A percentile compares a stretch with the other conserved stretches of the same genome.
These are phyloP conservation scores for Anastrepha obliqua DNA, from an alignment of 1,140 invertebrate species.

Conservation along the genomic window DNA sequence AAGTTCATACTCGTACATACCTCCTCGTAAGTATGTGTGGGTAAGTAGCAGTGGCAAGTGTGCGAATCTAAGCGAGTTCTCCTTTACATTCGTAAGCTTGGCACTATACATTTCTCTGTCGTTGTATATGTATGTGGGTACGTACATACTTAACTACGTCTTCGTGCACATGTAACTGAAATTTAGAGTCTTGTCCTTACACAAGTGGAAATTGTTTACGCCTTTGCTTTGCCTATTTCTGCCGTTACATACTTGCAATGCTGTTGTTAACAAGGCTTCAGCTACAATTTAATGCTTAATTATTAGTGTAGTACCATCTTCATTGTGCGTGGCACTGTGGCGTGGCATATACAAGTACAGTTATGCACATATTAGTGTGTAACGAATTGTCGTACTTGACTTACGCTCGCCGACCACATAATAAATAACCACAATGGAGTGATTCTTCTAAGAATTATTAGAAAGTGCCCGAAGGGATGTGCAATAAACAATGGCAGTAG, in stretches of 20 bases:
- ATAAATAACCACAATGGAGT: conserved; percentile 31
- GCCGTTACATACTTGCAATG: background rate
- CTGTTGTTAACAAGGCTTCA: conserved; percentile 32
- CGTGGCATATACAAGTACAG: background rate
- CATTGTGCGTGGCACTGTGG: background rate
- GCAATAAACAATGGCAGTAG: background rate
- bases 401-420: conserved; percentile 20
- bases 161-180: background rate
- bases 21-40: background rate
- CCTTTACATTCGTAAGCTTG: background rate
- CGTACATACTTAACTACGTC: background rate
- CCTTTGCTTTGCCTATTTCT: background rate
- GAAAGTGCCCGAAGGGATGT: background rate
- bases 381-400: conserved; percentile 32
- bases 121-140: no score
- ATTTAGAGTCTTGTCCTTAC: conserved; percentile 36
- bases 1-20: background rate
- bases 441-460: conserved; percentile 44
- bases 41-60: background rate
- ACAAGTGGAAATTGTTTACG: conserved; percentile 45
- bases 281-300: conserved; percentile 49
- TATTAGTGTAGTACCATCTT: conserved; percentile 34
- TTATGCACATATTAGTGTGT: no score
- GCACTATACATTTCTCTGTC: no score
- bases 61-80: background rate